A percentile compares a stretch with the other conserved stretches of the same genome.
phyloP scores from a whole-genome alignment of 1,140 invertebrate genomes.

The Drosophila equinoxialis region DNA sequence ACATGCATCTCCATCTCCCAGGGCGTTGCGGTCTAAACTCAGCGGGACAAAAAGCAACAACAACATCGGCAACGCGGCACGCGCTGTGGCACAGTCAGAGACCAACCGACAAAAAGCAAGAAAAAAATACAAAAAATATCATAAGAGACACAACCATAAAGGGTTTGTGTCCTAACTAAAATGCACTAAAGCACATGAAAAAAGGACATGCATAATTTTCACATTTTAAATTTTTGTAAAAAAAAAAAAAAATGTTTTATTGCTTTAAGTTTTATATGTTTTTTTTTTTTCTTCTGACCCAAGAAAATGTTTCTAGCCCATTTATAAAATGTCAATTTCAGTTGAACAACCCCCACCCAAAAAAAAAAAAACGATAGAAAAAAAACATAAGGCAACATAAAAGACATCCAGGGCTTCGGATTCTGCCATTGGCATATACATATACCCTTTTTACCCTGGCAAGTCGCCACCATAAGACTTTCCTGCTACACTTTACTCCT shows the following conservation, averaged over 20 bases:
- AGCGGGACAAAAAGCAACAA: slow-evolving; percentile 50
- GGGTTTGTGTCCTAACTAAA: slow-evolving; percentile 66
- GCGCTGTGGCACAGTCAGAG: slow-evolving; percentile 51
- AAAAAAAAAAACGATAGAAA: slow-evolving; percentile 19
- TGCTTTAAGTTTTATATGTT: slow-evolving; percentile 62
- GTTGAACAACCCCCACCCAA: slow-evolving; percentile 32
- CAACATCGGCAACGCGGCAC: slow-evolving; percentile 46
- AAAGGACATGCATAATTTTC: slow-evolving; percentile 70
- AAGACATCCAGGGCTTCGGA: slow-evolving; percentile 43
- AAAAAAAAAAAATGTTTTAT: slow-evolving; percentile 69
- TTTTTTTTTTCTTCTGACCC: slow-evolving; percentile 6
- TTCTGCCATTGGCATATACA: slow-evolving; percentile 26
- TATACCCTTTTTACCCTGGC: slow-evolving; percentile 50
- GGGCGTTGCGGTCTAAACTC: slow-evolving; percentile 68
- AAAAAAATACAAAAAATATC: neutral
- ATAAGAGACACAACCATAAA: slow-evolving; percentile 41
- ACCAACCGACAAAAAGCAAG: neutral
- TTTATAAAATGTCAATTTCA: slow-evolving; percentile 82
- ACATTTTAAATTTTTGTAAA: slow-evolving; percentile 63
- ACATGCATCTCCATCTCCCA: slow-evolving; percentile 59
- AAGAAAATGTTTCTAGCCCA: slow-evolving; percentile 52
- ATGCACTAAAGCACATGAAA: slow-evolving; percentile 19
- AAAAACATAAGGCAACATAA: slow-evolving; percentile 35
- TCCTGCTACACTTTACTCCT: neutral
- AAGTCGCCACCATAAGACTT: slow-evolving; percentile 46